These are phyloP conservation scores for Sebastes oblongus DNA, from an alignment of 2,797 vertebrate genomes.

Conservation along the genomic window DNA sequence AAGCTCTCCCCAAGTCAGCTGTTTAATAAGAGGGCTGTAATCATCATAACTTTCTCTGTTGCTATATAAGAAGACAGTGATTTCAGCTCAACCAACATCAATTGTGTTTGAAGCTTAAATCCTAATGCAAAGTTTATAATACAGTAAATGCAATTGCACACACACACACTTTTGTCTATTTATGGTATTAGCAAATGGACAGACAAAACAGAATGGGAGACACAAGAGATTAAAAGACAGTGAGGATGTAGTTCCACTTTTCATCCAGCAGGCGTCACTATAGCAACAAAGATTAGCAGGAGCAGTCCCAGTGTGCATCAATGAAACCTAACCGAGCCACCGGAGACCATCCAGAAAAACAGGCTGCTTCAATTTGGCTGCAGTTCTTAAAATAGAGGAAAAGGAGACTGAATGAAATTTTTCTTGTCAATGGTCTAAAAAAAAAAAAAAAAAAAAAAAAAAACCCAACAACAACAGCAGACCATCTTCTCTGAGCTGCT, in stretches of 20 bases:
- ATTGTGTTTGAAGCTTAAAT: neutral
- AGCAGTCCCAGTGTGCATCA: neutral
- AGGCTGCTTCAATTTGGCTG: conserved; percentile 11
- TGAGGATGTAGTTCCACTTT: neutral
- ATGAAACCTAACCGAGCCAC: neutral
- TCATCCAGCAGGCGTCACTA: conserved; percentile 62
- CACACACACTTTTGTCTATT: neutral
- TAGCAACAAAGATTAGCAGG: conserved; percentile 29
- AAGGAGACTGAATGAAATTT: neutral
- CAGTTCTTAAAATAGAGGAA: conserved; percentile 32
- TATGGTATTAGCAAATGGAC: neutral
- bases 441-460: neutral
- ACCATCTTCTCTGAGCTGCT: neutral
- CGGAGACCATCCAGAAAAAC: neutral
- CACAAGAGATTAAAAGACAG: neutral
- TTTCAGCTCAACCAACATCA: neutral
- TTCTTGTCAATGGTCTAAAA: neutral
- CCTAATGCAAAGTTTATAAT: neutral
- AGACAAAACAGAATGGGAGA: neutral
- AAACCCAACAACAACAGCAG: neutral
- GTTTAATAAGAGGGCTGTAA: neutral
- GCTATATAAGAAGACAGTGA: neutral
- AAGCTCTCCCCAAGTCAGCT: neutral
- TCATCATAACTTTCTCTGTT: neutral
- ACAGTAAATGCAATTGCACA: neutral